Evolutionary conservation across 2,113 vertebrate genomes (phyloP).

Genomic region (Phoenicopterus ruber): DNA sequence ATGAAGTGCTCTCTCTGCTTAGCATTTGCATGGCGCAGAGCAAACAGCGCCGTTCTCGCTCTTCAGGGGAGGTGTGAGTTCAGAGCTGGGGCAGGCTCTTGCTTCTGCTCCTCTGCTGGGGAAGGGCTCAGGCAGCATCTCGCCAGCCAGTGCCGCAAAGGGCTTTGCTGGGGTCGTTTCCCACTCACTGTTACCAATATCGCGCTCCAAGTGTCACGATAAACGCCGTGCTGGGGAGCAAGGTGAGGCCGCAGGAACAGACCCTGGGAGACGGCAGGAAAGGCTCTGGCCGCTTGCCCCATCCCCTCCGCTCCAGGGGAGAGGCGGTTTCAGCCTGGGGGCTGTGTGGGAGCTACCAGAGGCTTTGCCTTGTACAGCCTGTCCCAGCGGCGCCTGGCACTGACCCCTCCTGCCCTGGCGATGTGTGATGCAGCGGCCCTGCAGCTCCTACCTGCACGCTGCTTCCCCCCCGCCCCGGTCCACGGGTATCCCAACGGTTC

Average conservation of each 20-base stretch:
- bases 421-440: too few relatives aligned
- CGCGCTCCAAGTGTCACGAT: fast-evolving
- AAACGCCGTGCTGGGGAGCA: neutral
- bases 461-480: fast-evolving
- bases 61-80: neutral
- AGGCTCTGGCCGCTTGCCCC: neutral
- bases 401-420: neutral
- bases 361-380: neutral
- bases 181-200: fast-evolving
- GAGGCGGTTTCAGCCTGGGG: neutral
- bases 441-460: neutral
- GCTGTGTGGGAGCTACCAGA: neutral
- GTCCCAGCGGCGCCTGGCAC: neutral
- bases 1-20: neutral
- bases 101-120: neutral
- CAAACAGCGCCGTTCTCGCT: fast-evolving
- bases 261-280: neutral
- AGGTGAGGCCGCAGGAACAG: neutral
- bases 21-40: neutral
- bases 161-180: too few relatives aligned
- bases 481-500: fast-evolving
- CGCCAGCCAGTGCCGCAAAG: too few relatives aligned
- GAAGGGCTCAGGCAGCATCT: neutral
- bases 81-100: neutral
- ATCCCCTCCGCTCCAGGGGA: too few relatives aligned